Conservation (phyloP, 2,888 invertebrate genomes). For the Xanthorhoe designata region DNA sequence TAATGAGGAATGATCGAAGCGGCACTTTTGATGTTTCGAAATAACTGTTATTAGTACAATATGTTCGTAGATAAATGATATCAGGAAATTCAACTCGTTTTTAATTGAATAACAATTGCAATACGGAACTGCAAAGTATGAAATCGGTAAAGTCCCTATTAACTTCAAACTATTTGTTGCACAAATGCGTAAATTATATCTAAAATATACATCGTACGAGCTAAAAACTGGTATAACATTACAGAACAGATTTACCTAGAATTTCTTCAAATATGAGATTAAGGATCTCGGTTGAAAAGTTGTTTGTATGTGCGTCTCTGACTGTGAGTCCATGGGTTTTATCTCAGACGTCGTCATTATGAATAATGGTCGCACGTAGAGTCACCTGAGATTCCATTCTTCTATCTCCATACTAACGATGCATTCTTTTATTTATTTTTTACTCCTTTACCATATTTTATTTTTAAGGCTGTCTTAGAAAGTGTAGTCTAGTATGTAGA, state of each 20-base stretch:
- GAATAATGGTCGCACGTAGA: conserved; percentile 76
- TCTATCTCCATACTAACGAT: conserved; percentile 71
- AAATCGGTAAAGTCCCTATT: conserved; percentile 4
- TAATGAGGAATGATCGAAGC: conserved; percentile 25
- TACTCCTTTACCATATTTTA: not conserved
- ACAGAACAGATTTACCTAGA: conserved; percentile 52
- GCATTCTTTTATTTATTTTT: conserved; percentile 43
- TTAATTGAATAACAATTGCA: conserved; percentile 7
- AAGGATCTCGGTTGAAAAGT: conserved; percentile 50
- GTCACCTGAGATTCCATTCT: conserved; percentile 71
- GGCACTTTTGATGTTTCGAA: conserved; percentile 29
- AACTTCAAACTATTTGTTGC: not conserved
- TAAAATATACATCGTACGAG: not conserved
- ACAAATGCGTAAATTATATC: not conserved
- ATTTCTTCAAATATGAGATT: conserved; percentile 54
- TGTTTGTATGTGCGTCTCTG: conserved; percentile 50
- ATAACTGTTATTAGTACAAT: conserved; percentile 6
- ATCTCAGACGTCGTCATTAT: conserved; percentile 72
- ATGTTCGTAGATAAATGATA: conserved; percentile 23
- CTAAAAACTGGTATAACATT: conserved; percentile 22
- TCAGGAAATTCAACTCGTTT: conserved; percentile 18
- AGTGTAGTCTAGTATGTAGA: not conserved
- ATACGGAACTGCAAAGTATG: conserved; percentile 5
- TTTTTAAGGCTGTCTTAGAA: not conserved
- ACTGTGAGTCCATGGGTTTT: conserved; percentile 62